These are phyloP conservation scores for Trachelus tabidus DNA, from an alignment of 2,888 invertebrate genomes.

Conservation along the genomic window DNA sequence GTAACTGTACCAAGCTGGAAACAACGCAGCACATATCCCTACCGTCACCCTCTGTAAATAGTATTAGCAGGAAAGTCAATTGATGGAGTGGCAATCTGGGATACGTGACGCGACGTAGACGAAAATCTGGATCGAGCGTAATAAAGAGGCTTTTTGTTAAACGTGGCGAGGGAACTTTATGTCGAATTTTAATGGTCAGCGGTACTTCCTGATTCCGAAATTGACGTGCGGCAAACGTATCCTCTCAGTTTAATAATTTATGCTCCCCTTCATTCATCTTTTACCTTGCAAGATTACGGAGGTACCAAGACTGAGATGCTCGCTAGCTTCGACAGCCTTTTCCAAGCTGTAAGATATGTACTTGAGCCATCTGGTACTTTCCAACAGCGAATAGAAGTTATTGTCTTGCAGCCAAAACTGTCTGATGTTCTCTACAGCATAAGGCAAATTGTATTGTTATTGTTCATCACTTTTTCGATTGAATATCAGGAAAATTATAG, in stretches of 20 bases:
- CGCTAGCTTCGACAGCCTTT: constrained; percentile 79
- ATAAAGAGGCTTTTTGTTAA: too few relatives aligned
- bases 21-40: constrained; percentile 90
- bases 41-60: constrained; percentile 75
- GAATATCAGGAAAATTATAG: too few relatives aligned
- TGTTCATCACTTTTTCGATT: too few relatives aligned
- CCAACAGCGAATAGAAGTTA: constrained; percentile 81
- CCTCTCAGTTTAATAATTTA: too few relatives aligned
- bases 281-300: constrained; percentile 90
- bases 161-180: too few relatives aligned
- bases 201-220: too few relatives aligned
- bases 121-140: too few relatives aligned
- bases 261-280: too few relatives aligned
- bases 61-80: not conserved
- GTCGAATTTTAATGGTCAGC: too few relatives aligned
- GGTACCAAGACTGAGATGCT: constrained; percentile 72
- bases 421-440: constrained; percentile 61
- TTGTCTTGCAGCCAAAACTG: constrained; percentile 79
- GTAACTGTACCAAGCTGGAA: constrained; percentile 86
- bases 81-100: too few relatives aligned
- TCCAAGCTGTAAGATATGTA: constrained; percentile 82
- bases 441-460: not conserved
- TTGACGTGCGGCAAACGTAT: too few relatives aligned
- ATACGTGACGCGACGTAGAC: too few relatives aligned
- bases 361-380: constrained; percentile 87